These are phyloP conservation scores for Heliconius melpomene DNA, from an alignment of 1,140 invertebrate genomes.

Conservation along the genomic window DNA sequence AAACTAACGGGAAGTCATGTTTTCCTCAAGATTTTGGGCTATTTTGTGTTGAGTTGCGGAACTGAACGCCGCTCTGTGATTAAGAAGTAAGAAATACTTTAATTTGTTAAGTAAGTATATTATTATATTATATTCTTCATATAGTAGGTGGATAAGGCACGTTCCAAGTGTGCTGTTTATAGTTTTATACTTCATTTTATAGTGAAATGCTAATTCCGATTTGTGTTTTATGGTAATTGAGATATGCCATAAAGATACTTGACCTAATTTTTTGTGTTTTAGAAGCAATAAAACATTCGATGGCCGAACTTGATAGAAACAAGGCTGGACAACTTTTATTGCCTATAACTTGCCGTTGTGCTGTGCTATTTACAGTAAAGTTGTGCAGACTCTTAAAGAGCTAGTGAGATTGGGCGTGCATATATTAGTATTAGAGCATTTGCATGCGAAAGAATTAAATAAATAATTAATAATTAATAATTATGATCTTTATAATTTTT, in stretches of 20 bases:
- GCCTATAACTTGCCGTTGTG: not conserved
- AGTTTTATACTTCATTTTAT: not conserved
- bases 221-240: slow-evolving; percentile 5
- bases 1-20: no score
- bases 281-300: slow-evolving; percentile 2
- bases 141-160: no score
- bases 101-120: no score
- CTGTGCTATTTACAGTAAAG: not conserved
- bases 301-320: not conserved
- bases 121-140: no score
- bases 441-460: no score
- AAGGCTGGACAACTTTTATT: slow-evolving; percentile 1
- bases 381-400: not conserved
- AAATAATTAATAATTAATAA: no score
- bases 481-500: no score
- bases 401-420: not conserved
- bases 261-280: not conserved
- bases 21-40: no score
- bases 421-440: not conserved
- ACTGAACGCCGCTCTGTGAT: no score
- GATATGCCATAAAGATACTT: slow-evolving; percentile 6
- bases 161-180: not conserved
- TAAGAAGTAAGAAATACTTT: no score
- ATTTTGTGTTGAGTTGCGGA: no score
- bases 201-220: not conserved